Evolutionary conservation across 2,113 vertebrate species (phyloP).

Genomic region (Turdus rufiventris): DNA sequence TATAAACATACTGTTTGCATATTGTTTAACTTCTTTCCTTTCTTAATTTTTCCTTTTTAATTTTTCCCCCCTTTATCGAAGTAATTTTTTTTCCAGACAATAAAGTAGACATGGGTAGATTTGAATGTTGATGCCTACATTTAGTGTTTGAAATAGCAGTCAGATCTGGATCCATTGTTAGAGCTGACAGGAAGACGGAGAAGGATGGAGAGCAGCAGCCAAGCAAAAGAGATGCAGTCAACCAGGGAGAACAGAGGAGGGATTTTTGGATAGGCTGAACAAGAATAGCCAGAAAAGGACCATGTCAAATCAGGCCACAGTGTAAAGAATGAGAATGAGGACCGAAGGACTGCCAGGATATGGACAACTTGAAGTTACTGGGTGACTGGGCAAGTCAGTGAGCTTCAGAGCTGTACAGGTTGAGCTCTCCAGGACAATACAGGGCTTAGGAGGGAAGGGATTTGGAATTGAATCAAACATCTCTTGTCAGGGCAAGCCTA

Average conservation of each 20-base stretch:
- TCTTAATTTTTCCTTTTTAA: not conserved
- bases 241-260: not conserved
- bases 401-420: fast-evolving
- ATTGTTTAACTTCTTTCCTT: not conserved
- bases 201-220: not conserved
- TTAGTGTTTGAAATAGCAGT: not conserved
- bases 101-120: not conserved
- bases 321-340: not conserved
- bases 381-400: not conserved
- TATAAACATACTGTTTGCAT: not conserved
- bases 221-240: not conserved
- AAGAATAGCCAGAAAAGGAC: not conserved
- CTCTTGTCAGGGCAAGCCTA: not conserved
- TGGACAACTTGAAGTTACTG: not conserved
- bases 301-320: not conserved
- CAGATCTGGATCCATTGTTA: not conserved
- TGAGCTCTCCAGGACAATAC: not conserved
- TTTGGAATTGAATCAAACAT: not conserved
- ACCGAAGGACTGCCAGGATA: not conserved
- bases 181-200: not conserved
- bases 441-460: not conserved
- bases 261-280: not conserved
- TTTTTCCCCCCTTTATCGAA: not conserved
- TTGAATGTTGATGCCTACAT: not conserved
- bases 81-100: not conserved